These are phyloP conservation scores for Trematomus bernacchii DNA, from an alignment of 2,797 vertebrate species.

Conservation along the genomic window DNA sequence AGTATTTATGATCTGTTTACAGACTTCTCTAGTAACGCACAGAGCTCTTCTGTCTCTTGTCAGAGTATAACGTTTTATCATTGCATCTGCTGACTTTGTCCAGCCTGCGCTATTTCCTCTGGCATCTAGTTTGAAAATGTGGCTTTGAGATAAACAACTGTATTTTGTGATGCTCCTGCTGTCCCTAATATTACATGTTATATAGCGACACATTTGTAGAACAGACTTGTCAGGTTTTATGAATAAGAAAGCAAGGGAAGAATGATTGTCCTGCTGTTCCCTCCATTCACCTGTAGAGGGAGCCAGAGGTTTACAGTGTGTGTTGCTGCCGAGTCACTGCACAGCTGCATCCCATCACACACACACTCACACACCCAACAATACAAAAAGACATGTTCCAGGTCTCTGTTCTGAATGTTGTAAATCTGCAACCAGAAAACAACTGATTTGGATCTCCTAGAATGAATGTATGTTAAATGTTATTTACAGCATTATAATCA, in stretches of 20 bases:
- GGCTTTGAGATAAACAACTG: background rate
- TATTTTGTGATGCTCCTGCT: background rate
- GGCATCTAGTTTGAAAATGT: background rate
- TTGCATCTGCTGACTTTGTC: background rate
- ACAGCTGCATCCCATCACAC: slow-evolving; percentile 62
- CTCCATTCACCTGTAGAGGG: slow-evolving; percentile 58
- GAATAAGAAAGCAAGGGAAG: background rate
- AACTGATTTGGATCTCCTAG: background rate
- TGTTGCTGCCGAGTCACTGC: background rate
- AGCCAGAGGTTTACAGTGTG: slow-evolving; percentile 49
- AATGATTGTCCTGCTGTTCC: slow-evolving; percentile 28
- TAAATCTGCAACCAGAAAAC: background rate
- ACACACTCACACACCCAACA: slow-evolving; percentile 26
- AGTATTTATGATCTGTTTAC: background rate
- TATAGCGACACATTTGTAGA: background rate
- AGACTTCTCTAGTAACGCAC: background rate
- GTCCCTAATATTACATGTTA: background rate
- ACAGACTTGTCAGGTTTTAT: background rate
- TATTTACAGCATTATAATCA: background rate
- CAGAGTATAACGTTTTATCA: background rate
- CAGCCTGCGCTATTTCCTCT: background rate
- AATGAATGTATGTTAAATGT: background rate
- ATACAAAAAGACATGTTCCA: slow-evolving; percentile 35
- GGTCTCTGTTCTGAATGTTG: slow-evolving; percentile 31
- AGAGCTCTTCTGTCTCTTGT: background rate